phyloP scores from a whole-genome alignment of 2,113 vertebrate genomes.

The Manacus vitellinus region DNA sequence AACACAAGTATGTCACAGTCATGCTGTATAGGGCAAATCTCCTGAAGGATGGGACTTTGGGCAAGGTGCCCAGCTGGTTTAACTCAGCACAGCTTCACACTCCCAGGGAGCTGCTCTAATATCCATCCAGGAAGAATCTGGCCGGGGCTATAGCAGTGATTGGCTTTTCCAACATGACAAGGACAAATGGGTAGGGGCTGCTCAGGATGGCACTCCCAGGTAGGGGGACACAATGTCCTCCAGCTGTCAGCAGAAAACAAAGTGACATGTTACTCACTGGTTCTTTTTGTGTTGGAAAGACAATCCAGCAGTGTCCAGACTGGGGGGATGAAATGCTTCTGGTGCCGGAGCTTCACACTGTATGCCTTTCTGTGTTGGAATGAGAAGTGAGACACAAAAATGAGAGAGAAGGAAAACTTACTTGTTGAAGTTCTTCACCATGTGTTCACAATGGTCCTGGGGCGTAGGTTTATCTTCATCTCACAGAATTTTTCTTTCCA shows the following conservation, averaged over 20 bases:
- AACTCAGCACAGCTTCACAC: neutral
- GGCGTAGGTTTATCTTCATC: neutral
- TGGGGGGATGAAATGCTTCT: neutral
- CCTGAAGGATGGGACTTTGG: neutral
- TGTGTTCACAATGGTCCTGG: neutral
- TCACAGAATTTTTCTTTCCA: constrained; percentile 28
- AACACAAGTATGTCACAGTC: neutral
- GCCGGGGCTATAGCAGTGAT: neutral
- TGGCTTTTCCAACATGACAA: neutral
- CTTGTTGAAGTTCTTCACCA: neutral
- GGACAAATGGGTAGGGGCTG: neutral
- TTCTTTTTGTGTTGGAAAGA: neutral
- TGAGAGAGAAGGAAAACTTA: neutral
- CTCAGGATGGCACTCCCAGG: neutral
- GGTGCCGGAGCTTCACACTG: neutral
- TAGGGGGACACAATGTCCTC: neutral
- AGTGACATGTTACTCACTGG: neutral
- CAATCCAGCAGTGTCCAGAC: neutral
- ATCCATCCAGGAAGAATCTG: neutral
- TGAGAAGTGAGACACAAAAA: neutral
- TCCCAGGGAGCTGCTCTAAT: neutral
- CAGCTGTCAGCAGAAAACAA: neutral
- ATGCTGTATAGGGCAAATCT: neutral
- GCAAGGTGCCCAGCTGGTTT: neutral
- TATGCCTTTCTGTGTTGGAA: neutral